Evolutionary conservation across 1,140 invertebrate genomes (phyloP), one percentile per base, ranked within the genome.

Genomic region (Nomia melanderi): DNA sequence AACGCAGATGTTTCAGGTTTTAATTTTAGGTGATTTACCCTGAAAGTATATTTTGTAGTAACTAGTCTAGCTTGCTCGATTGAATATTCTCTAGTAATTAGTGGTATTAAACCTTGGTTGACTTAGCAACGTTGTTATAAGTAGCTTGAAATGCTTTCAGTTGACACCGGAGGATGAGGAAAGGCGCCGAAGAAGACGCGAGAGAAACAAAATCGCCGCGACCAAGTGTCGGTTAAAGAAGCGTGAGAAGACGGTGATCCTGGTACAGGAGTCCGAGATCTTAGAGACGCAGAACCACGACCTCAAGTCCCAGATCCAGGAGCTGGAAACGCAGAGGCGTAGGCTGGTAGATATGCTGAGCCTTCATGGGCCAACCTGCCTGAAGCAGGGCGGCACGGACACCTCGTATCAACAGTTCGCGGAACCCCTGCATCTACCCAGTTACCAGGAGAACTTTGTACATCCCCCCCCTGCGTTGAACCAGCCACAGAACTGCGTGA

Each of bases 191-290:
- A 93, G 97, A 66, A 93, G 97, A 84, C 94, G 98, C 79, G 97
- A 98, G 91, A 94, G 97, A 65, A 98, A 99, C 91, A 98, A 98
- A 94, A 96, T 98, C 56, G 98, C 98, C 23, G 98, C 98, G 14
- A 98, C 98, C 25, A 98, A 98, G 91, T 98, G 98, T 90, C 94
- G 98, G 66, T 94, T 97, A 93, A 98, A 98, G 93, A 98, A 98
- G 90, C 95, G 97, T 27, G 97, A 98, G 88, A 95, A 96, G 78
- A 98, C 97, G 1, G 95, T 96, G 62, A 96, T 97, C 79, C 92
- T 98, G 74, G 96, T 98, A 73, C 94, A 96, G 85, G 97, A 98
- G 92, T 97, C 97, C 11, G 96, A 97, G 91, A 94, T 95, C 2
- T 90, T 98, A 20, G 97, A 98, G 89, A 95, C 94, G n/a, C 96